Percentiles rank a stretch among this genome's conserved stretches.
These are phyloP conservation scores for Hypotaenidia okinawae DNA, from an alignment of 2,797 vertebrate genomes.

Conservation along the genomic window DNA sequence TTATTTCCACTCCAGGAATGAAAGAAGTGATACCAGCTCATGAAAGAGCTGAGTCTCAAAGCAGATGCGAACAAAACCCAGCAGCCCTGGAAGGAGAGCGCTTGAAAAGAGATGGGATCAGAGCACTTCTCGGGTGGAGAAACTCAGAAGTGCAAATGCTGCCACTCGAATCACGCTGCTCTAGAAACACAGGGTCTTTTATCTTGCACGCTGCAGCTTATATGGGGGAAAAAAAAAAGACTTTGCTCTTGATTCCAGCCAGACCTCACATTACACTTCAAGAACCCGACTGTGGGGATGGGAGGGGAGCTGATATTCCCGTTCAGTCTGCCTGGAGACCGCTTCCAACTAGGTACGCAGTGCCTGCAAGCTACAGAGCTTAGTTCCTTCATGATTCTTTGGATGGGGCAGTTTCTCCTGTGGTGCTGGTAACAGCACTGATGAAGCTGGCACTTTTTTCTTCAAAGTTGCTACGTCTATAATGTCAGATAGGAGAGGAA, in stretches of 20 bases:
- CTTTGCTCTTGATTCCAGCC: neutral
- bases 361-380: constrained; percentile 10
- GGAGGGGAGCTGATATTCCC: constrained; percentile 31
- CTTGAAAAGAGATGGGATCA: neutral
- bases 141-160: constrained; percentile 1
- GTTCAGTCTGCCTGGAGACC: neutral
- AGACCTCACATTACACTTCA: neutral
- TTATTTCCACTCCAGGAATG: neutral
- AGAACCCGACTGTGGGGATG: neutral
- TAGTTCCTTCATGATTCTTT: constrained; percentile 40
- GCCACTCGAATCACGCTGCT: rapidly evolving
- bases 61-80: rapidly evolving
- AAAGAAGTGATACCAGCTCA: neutral
- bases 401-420: neutral
- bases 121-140: neutral
- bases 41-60: neutral
- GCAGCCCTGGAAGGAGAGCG: neutral
- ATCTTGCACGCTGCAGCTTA: rapidly evolving
- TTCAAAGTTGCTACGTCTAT: neutral
- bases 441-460: neutral
- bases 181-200: neutral
- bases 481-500: rapidly evolving
- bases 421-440: neutral
- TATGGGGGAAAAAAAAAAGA: neutral
- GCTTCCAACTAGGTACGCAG: neutral